Conservation (phyloP, 1,140 invertebrate species). For the Trypoxylus dichotomus region DNA sequence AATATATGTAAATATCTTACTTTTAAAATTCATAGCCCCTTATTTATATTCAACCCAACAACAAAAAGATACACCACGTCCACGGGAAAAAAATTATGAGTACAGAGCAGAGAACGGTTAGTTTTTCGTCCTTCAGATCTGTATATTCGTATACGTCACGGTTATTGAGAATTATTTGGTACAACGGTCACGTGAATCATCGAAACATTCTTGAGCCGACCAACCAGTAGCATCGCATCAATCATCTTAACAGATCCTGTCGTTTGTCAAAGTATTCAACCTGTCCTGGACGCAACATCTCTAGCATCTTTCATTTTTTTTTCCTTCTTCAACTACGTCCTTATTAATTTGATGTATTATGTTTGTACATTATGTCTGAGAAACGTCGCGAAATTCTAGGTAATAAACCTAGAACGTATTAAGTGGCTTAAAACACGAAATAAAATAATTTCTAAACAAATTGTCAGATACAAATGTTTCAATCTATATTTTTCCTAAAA, state of each 20-base stretch:
- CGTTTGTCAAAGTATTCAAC: constrained; percentile 33
- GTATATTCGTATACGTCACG: background rate
- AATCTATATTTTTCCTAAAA: too few relatives aligned
- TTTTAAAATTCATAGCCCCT: constrained; percentile 9
- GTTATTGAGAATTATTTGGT: constrained; percentile 28
- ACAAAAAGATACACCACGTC: background rate
- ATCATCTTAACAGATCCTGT: constrained; percentile 36
- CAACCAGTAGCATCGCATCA: constrained; percentile 22
- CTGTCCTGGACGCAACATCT: constrained; percentile 14
- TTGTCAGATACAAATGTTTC: too few relatives aligned
- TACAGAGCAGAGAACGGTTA: background rate
- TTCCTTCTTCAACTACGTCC: too few relatives aligned
- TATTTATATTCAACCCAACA: constrained; percentile 18
- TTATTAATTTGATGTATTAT: too few relatives aligned
- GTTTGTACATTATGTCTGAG: too few relatives aligned
- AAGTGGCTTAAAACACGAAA: too few relatives aligned
- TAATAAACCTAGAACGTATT: too few relatives aligned
- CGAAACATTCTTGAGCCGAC: constrained; percentile 34
- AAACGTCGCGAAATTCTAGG: too few relatives aligned
- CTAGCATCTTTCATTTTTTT: background rate
- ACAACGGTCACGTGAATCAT: constrained; percentile 33
- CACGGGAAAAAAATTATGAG: background rate
- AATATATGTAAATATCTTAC: background rate
- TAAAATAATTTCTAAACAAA: too few relatives aligned
- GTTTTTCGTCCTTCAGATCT: background rate